phyloP scores from a whole-genome alignment of 2,797 vertebrate species.

The Acanthurus leucopareius region DNA sequence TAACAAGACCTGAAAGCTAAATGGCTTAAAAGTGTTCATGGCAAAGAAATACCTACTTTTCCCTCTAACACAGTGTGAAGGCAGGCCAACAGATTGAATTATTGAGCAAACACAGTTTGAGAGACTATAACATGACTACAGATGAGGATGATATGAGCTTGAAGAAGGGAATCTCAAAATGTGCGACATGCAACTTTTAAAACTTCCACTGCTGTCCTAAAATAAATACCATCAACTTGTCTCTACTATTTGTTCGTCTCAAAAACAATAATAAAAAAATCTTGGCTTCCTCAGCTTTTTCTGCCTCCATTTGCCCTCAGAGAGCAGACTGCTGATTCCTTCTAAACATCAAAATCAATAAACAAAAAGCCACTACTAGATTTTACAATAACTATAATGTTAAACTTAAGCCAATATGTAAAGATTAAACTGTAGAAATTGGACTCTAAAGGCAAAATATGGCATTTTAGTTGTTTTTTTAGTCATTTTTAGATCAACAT shows the following conservation, averaged over 20 bases:
- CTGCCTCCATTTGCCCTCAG: neutral
- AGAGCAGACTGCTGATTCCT: too few species aligned
- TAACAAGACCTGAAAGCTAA: slow-evolving; percentile 5
- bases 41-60: slow-evolving; percentile 3
- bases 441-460: neutral
- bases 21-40: slow-evolving; percentile 14
- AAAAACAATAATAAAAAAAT: neutral
- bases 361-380: neutral
- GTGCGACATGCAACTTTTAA: neutral
- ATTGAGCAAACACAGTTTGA: slow-evolving; percentile 15
- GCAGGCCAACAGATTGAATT: slow-evolving; percentile 14
- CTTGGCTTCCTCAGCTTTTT: neutral
- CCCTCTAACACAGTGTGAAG: neutral
- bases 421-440: neutral
- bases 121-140: neutral
- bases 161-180: neutral
- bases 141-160: neutral
- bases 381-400: neutral
- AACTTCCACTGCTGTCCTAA: too few species aligned
- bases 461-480: neutral
- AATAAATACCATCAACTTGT: neutral
- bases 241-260: neutral
- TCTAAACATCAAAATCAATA: too few species aligned
- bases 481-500: neutral
- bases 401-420: neutral